Conservation (phyloP, 23 tunicate species). For the Oikopleura albicans region DNA sequence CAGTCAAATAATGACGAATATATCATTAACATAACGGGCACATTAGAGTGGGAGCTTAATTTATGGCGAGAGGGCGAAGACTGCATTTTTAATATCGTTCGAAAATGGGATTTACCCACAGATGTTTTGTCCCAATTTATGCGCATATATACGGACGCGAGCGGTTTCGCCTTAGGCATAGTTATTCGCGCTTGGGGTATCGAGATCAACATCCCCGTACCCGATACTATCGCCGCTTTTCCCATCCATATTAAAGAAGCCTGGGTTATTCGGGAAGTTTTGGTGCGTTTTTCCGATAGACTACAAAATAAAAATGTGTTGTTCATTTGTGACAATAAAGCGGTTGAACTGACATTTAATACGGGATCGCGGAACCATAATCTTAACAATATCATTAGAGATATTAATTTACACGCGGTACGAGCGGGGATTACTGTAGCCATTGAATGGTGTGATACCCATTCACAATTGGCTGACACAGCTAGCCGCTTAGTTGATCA, state of each 20-base stretch:
- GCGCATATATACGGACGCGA: not conserved
- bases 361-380: not conserved
- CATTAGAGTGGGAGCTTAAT: not conserved
- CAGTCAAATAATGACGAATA: not conserved
- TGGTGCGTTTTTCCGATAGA: not conserved
- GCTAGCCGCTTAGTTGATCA: not conserved
- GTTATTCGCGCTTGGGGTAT: not conserved
- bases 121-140: not conserved
- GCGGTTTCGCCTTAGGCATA: not conserved
- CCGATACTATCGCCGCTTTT: not conserved
- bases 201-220: too few species aligned
- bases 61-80: not conserved
- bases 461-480: not conserved
- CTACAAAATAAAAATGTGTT: not conserved
- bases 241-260: not conserved
- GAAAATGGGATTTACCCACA: not conserved
- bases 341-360: not conserved
- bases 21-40: too few species aligned
- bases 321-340: not conserved
- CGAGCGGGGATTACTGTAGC: not conserved
- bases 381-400: not conserved
- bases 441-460: not conserved
- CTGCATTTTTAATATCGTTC: too few species aligned
- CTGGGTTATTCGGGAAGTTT: not conserved
- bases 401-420: not conserved